phyloP scores from a whole-genome alignment of 2,888 invertebrate species.

The Diplolepis rosae region DNA sequence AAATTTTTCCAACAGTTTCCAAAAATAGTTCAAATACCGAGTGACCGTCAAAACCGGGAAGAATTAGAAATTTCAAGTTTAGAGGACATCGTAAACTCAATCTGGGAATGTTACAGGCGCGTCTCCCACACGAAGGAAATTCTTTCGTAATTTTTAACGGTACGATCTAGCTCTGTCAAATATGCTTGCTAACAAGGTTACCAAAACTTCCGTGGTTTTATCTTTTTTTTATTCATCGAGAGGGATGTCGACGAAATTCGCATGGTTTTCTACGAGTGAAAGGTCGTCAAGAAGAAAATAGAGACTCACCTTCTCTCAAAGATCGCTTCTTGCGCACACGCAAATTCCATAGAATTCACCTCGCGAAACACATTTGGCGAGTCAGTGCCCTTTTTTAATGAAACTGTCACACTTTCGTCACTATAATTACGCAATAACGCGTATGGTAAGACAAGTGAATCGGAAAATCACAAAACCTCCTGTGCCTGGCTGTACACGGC shows the following conservation, averaged over 20 bases:
- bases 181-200: background rate
- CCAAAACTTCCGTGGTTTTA: background rate
- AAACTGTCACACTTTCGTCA: slow-evolving; percentile 9
- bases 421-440: slow-evolving; percentile 22
- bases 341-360: slow-evolving; percentile 6
- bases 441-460: slow-evolving; percentile 2
- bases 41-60: background rate
- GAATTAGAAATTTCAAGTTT: slow-evolving; percentile 11
- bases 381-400: background rate
- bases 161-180: background rate
- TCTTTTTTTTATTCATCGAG: background rate
- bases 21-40: background rate
- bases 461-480: slow-evolving; percentile 40
- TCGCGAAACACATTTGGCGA: slow-evolving; percentile 15
- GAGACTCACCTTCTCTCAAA: slow-evolving; percentile 26
- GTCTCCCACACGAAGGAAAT: slow-evolving; percentile 24
- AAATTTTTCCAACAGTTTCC: background rate
- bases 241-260: background rate
- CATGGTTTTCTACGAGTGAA: slow-evolving; percentile 20
- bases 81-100: slow-evolving; percentile 8
- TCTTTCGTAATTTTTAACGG: background rate
- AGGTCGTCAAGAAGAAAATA: slow-evolving; percentile 19
- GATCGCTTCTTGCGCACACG: background rate
- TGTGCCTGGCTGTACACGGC: slow-evolving; percentile 61
- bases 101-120: slow-evolving; percentile 24